Conservation (phyloP, 35 echinoderm and acorn worm genomes). For the Anneissia japonica region DNA sequence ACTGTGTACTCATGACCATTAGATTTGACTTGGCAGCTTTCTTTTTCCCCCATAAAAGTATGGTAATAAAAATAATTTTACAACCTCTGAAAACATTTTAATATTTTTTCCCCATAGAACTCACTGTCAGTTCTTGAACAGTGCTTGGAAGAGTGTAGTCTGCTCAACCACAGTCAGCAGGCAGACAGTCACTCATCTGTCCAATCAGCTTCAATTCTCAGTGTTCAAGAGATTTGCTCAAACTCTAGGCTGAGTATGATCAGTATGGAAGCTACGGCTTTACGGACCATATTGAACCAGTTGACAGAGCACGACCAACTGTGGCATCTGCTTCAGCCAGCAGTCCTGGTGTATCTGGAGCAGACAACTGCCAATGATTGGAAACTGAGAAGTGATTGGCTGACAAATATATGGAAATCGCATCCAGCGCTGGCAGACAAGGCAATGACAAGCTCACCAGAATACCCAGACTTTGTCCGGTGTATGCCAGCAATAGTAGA, state of each 20-base stretch:
- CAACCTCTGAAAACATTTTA: too few species aligned
- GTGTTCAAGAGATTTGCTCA: not conserved
- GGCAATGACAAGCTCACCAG: not conserved
- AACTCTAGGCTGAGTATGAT: not conserved
- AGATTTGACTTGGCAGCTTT: too few species aligned
- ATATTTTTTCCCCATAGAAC: not conserved
- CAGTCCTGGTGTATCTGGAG: constrained; percentile 39
- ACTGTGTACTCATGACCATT: too few species aligned
- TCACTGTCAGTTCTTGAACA: not conserved
- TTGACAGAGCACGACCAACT: not conserved
- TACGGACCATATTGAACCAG: not conserved
- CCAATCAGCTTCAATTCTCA: not conserved
- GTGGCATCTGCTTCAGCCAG: constrained; percentile 22
- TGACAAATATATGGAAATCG: constrained; percentile 18
- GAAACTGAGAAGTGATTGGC: constrained; percentile 40
- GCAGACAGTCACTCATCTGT: not conserved
- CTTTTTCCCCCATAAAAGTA: too few species aligned
- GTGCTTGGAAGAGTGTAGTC: not conserved
- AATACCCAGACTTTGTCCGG: not conserved
- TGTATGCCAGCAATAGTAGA: constrained; percentile 27
- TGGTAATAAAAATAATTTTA: too few species aligned
- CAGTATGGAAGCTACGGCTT: not conserved
- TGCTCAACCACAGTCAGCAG: not conserved
- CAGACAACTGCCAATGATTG: constrained; percentile 46
- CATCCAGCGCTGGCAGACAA: not conserved